A percentile compares a stretch with the other conserved stretches of the same genome.
These are phyloP conservation scores for Emesis russula DNA, from an alignment of 2,888 invertebrate species.

Conservation along the genomic window DNA sequence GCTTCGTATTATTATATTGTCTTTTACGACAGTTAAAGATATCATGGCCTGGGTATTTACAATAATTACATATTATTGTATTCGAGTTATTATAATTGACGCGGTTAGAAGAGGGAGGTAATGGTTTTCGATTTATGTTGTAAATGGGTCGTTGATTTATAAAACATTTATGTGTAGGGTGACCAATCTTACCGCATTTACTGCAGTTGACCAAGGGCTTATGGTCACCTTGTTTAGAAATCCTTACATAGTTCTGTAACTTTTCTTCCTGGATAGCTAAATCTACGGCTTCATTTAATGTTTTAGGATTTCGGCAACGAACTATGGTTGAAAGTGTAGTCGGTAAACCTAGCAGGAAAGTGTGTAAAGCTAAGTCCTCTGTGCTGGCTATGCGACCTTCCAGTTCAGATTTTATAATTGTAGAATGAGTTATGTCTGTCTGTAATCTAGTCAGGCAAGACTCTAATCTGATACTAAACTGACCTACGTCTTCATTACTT, in stretches of 20 bases:
- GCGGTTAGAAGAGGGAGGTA: background rate
- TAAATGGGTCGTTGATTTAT: background rate
- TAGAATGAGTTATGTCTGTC: background rate
- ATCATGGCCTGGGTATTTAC: background rate
- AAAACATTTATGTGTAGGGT: background rate
- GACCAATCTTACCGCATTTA: background rate
- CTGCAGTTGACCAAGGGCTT: background rate
- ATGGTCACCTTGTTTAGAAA: background rate
- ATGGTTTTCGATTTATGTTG: background rate
- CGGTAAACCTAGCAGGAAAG: too few species aligned
- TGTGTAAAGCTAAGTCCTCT: background rate
- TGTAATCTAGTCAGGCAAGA: background rate
- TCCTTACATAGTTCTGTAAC: background rate
- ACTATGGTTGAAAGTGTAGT: background rate
- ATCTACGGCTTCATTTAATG: background rate
- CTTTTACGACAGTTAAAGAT: slow-evolving; percentile 3
- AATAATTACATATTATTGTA: background rate
- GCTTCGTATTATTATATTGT: background rate
- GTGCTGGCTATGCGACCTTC: background rate
- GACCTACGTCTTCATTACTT: too few species aligned
- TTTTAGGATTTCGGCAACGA: background rate
- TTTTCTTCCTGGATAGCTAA: background rate
- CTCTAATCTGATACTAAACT: background rate
- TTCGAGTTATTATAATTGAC: background rate
- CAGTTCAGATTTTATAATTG: background rate